phyloP scores from a whole-genome alignment of 2,797 vertebrate species.

The Mus caroli region DNA sequence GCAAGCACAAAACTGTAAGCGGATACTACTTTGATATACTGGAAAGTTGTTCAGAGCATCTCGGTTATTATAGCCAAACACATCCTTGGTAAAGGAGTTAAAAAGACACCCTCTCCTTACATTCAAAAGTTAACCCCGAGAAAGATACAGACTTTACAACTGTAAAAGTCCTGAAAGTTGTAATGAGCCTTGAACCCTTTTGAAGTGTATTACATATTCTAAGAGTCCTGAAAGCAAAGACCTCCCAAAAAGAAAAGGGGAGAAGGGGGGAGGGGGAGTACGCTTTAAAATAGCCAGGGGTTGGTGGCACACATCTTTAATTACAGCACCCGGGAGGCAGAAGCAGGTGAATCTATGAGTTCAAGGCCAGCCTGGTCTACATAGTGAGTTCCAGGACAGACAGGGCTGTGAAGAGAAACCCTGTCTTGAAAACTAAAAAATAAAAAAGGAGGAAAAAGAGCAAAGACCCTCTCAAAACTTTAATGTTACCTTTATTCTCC shows the following conservation, averaged over 20 bases:
- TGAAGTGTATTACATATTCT: not conserved
- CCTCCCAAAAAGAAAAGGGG: not conserved
- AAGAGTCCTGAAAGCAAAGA: not conserved
- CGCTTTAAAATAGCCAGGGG: not conserved
- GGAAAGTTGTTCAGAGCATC: not conserved
- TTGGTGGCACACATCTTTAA: not conserved
- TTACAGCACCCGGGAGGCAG: not conserved
- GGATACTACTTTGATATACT: not conserved
- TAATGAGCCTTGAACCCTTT: not conserved
- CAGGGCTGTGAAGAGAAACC: not conserved
- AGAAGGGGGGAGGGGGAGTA: accelerated
- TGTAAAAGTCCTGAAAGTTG: not conserved
- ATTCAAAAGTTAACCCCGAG: not conserved
- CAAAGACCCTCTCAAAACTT: not conserved
- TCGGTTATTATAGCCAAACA: conserved; percentile 23
- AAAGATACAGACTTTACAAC: conserved; percentile 4
- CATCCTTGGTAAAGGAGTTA: not conserved
- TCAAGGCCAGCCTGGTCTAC: not conserved
- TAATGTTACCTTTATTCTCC: conserved; percentile 18
- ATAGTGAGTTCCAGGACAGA: not conserved
- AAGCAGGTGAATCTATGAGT: not conserved
- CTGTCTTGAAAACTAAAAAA: not conserved
- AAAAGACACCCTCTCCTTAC: not conserved
- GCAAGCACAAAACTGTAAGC: not conserved
- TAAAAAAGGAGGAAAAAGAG: not conserved